Base-by-base conservation (phyloP, 2,888 invertebrate species). In the Calephelis perditalis region DNA sequence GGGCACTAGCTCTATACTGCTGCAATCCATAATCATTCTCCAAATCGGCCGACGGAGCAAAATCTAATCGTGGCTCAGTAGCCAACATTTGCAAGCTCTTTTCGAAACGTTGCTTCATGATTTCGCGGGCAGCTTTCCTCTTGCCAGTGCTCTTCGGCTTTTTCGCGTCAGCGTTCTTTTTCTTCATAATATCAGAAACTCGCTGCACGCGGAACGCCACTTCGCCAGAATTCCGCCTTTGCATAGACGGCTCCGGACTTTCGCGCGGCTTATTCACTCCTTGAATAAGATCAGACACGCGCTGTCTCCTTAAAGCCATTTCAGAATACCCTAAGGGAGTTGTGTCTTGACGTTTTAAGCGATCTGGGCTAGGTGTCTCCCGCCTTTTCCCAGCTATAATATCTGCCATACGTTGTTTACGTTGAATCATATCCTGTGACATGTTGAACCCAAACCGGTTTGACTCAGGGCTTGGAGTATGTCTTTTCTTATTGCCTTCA, bases 1-100 rank as follows among this genome's bases (percentile, higher is more conserved):
- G 95, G 12, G 97, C 96, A 62, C 94, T 95, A 81, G 96, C 96
- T 59, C 97, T 92, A 84, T 97, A 97, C 75, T 96, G 92, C 84
- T 95, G 96, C 74, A 97, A 92, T 37, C 96, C 95, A 63, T 84
- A 82, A 86, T 96, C 96, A 85, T 96, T 95, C 84, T 96, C 95
- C 75, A 96, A 93, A 63, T 95, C 94, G 5, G 91, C 91, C 40
- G 94, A 92, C 57, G 93, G 92, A 59, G 91, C 88, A 47, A 83
- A 76, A 56, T 90, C 89, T 68, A 92, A 84, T 65, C 94, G 92
- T 57, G 94, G 94, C 79, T 96, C 96, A 3, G 94, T 93, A 73
- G 96, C 95, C 72, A 97, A 84, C 95, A 97, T 95, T 82, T 95
- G 95, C 85, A 97, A 92, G 79, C 96, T 96, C 84, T 96, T 96